Evolutionary conservation across 2,888 invertebrate species (phyloP), one percentile per base, ranked within the genome.

Genomic region (Scaptomyza reducta): DNA sequence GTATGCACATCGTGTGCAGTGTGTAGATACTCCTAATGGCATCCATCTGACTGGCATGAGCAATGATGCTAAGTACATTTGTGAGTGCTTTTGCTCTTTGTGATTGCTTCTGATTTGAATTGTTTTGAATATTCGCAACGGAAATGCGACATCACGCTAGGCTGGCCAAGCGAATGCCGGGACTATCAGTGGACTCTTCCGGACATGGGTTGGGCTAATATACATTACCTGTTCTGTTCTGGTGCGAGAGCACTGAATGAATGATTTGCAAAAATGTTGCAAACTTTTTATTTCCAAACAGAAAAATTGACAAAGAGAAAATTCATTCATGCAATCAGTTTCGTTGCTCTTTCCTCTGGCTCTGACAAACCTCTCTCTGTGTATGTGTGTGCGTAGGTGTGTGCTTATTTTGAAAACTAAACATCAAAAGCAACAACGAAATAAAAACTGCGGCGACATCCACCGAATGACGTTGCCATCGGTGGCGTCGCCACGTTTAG

Each of bases 121-220:
- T 16, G 44, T 57, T 35, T 35, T 18, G 42, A 66, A 56, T 77
- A 74, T 82, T 85, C 56, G 85, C 85, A 78, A 71, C 82, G 82
- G 82, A 82, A 86, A 79, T 82, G 82, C 63, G 83, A 83, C 86
- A 80, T 46, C 86, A 82, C 78, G 86, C 67, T 73, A 85, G 59
- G 62, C 50, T 77, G 70, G 29, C 56, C 53, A 65, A 70, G 62
- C 64, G 45, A 57, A 35, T 22, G n/a, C n/a, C n/a, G n/a, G n/a
- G n/a, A n/a, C 13, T 16, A 13, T n/a, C 11, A 29, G 9, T 33
- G 38, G 3, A 45, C 50, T 61, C 72, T 72, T 79, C 72, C 83
- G 75, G 75, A 58, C 68, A 57, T 33, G 77, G 76, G 59, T 16
- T 62, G 47, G 65, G 51, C 33, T 31, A 38, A 53, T 58, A 59